Base-by-base conservation (phyloP, 2,888 invertebrate species). In the Drosophila flavopinicola region DNA sequence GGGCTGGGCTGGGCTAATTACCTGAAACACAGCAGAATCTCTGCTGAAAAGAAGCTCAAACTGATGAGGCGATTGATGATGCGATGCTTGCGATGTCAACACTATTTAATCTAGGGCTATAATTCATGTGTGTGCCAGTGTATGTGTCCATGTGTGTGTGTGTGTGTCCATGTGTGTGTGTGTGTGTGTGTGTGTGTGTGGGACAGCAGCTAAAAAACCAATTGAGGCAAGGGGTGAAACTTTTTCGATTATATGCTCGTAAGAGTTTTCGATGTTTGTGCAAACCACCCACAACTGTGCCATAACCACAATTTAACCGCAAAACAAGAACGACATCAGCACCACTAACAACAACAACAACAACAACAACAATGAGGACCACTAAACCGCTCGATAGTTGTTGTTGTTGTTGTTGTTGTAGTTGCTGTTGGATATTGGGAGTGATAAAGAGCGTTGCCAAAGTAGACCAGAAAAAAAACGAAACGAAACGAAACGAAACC, bases 221-320 rank as follows among this genome's bases (percentile, higher is more conserved):
- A 47, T 37, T 27, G 33, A 47, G 32, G 54, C 49, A 51, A 42
- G 42, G 56, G 51, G 53, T 38, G 66, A 87, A 84, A 84, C 85
- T 84, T 84, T 84, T 84, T 87, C 87, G 84, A 84, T 87, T 87
- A 87, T 87, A 73, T 87, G 85, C 83, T 87, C 85, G 87, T 78
- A 87, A 87, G 87, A 85, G 83, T 79, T 84, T 78, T 65, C 57
- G 68, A 64, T 82, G 83, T 85, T 85, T 85, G 78, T 61, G 59
- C 49, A 67, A 66, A 42, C 61, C 58, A 42, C 60, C 63, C 65
- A 66, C 60, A 60, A 51, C 51, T 42, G 76, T 60, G 66, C 60
- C 63, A 67, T 58, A 74, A 79, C 80, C 80, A 60, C 80, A 85
- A 70, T 74, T 85, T 61, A 68, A 76, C 80, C 80, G 63, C 80